Conservation (phyloP, 64 coral and sea anemone species). For the Stylophora pistillata region DNA sequence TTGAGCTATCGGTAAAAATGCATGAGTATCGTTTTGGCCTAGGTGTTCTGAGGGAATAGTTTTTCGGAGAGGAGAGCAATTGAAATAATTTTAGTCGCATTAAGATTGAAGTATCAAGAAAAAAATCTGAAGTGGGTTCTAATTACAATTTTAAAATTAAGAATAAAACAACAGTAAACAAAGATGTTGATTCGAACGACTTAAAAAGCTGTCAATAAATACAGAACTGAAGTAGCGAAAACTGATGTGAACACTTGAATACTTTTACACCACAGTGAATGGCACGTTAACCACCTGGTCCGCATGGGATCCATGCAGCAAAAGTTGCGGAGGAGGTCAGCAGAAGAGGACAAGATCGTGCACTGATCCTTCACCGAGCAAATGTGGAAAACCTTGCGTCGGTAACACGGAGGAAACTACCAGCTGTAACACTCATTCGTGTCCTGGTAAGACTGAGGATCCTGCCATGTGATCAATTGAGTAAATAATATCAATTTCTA, state of each 20-base stretch:
- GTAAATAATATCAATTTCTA: not conserved
- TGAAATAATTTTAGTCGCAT: not conserved
- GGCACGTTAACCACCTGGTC: conserved; percentile 12
- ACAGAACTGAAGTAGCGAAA: not conserved
- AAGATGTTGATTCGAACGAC: too few species aligned
- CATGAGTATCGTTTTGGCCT: not conserved
- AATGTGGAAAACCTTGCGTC: conserved; percentile 19
- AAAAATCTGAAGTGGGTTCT: too few species aligned
- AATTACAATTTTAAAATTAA: too few species aligned
- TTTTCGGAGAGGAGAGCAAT: not conserved
- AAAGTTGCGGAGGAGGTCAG: conserved; percentile 5
- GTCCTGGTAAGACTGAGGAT: conserved; percentile 10
- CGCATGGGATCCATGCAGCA: conserved; percentile 8
- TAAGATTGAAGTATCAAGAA: too few species aligned
- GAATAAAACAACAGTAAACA: too few species aligned
- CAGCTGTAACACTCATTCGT: conserved; percentile 12
- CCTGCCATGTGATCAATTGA: not conserved
- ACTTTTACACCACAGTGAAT: not conserved
- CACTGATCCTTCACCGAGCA: conserved; percentile 19
- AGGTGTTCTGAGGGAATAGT: not conserved
- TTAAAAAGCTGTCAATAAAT: not conserved
- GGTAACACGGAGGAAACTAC: not conserved
- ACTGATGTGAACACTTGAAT: not conserved
- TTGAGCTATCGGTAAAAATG: not conserved
- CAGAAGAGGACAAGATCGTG: conserved; percentile 18